A percentile compares a stretch with the other conserved stretches of the same genome.
Evolutionary conservation across 2,113 vertebrate genomes (phyloP).

Genomic region (Pachyramphus minor): DNA sequence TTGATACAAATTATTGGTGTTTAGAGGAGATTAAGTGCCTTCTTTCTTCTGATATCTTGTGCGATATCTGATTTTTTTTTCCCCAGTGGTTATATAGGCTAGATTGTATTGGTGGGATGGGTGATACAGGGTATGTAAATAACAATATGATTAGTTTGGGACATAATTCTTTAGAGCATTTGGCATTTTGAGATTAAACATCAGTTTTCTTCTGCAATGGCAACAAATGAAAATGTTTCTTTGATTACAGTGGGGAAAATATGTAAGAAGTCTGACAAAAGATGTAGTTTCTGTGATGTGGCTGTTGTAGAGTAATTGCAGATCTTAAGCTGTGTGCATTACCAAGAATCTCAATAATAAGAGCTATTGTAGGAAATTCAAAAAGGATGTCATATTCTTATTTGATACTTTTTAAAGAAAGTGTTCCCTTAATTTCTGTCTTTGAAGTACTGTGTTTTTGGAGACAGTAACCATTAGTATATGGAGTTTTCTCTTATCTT

Average conservation of each 20-base stretch:
- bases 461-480: not conserved
- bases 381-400: not conserved
- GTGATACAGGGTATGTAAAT: not conserved
- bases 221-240: not conserved
- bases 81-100: not conserved
- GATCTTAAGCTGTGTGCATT: not conserved
- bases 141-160: not conserved
- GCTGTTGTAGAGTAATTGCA: not conserved
- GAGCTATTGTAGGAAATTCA: not conserved
- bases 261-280: not conserved
- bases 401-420: not conserved
- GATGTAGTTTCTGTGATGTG: not conserved
- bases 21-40: not conserved
- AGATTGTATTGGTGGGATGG: not conserved
- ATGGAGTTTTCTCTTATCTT: not conserved
- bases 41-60: not conserved
- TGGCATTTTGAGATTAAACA: not conserved
- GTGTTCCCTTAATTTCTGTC: fast-evolving
- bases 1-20: not conserved
- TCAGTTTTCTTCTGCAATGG: not conserved
- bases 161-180: not conserved
- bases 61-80: not conserved
- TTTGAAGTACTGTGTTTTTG: not conserved
- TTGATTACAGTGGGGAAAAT: not conserved
- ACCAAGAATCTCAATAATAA: not conserved